Evolutionary conservation across 2,113 vertebrate genomes (phyloP).

Genomic region (Oryzias melastigma): DNA sequence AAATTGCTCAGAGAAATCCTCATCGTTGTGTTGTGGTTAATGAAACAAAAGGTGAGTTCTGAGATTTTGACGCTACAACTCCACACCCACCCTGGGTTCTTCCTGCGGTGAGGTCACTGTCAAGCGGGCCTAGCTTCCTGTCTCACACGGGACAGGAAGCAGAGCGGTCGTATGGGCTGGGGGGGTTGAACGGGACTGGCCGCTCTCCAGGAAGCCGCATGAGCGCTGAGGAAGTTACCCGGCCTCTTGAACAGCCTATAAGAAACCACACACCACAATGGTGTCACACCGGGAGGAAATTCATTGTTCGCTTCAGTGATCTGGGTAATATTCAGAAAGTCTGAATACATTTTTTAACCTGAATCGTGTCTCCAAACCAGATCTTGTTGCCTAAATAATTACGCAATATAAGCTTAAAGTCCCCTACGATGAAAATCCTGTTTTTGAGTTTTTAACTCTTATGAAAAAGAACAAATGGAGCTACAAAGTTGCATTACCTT

Average conservation of each 20-base stretch:
- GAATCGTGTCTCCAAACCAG: too few species aligned
- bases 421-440: too few species aligned
- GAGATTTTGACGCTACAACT: constrained; percentile 1
- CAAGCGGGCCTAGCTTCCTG: constrained; percentile 66
- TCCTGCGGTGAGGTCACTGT: constrained; percentile 72
- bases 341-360: too few species aligned
- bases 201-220: constrained; percentile 48
- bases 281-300: constrained; percentile 42
- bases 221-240: constrained; percentile 45
- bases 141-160: constrained; percentile 71
- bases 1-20: constrained; percentile 49
- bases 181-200: constrained; percentile 29
- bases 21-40: neutral
- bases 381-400: too few species aligned
- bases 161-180: constrained; percentile 32
- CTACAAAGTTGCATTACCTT: too few species aligned
- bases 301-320: constrained; percentile 38
- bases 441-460: too few species aligned
- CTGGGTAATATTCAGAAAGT: constrained; percentile 14
- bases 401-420: too few species aligned
- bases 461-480: too few species aligned
- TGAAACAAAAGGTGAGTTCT: neutral
- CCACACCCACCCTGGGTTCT: constrained; percentile 42
- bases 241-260: neutral
- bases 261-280: constrained; percentile 10